Conservation (phyloP, 92 coral and sea anemone genomes). For the Virgularia gustaviana region DNA sequence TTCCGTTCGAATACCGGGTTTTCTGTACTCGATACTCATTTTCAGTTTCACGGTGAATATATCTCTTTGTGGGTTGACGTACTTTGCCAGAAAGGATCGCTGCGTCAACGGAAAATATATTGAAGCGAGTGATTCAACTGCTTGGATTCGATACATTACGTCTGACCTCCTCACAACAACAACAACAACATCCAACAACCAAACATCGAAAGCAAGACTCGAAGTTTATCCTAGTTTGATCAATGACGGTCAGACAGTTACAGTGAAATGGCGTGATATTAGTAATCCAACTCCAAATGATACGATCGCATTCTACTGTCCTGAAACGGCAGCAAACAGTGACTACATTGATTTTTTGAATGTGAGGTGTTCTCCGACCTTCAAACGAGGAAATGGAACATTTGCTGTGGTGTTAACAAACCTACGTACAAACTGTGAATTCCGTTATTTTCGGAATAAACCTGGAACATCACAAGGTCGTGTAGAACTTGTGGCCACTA, state of each 20-base stretch:
- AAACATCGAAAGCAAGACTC: too few species aligned
- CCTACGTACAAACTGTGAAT: constrained; percentile 61
- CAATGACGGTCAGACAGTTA: constrained; percentile 68
- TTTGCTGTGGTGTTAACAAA: constrained; percentile 5
- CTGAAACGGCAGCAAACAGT: constrained; percentile 53
- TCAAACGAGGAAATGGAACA: constrained; percentile 59
- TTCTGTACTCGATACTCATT: too few species aligned
- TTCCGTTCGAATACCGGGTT: too few species aligned
- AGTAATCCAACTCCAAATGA: constrained; percentile 48
- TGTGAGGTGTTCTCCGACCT: constrained; percentile 61
- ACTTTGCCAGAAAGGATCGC: constrained; percentile 22
- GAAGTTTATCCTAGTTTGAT: constrained; percentile 55
- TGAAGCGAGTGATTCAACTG: constrained; percentile 8
- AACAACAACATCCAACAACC: too few species aligned
- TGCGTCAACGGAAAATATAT: constrained; percentile 1
- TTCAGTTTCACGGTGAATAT: too few species aligned
- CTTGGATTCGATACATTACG: constrained; percentile 8
- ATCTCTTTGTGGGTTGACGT: too few species aligned
- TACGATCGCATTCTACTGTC: constrained; percentile 73
- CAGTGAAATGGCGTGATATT: constrained; percentile 75
- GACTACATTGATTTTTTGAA: constrained; percentile 72
- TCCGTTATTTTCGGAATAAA: constrained; percentile 68
- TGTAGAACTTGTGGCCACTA: constrained; percentile 56
- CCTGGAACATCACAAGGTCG: constrained; percentile 21
- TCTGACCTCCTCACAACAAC: too few species aligned